Base-by-base conservation (phyloP, 2,113 vertebrate genomes). In the Burhinus oedicnemus region DNA sequence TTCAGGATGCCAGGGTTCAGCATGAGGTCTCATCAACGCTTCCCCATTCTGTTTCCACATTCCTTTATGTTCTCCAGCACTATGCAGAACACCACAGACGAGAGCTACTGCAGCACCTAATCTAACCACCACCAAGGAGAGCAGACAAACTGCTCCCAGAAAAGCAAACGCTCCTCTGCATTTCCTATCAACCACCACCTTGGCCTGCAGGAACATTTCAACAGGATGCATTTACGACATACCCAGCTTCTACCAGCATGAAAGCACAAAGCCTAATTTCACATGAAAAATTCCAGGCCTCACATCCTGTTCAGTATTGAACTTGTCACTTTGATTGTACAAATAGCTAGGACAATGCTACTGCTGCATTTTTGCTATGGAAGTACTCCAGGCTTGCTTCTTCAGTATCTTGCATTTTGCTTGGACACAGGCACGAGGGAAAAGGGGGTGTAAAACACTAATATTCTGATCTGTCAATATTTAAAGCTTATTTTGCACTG, bases 1-100 rank as follows among this genome's bases (percentile, higher is more conserved):
- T 94, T 94, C 87, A 91, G 82, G 66, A 86, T 85, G 74, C 51
- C 90, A 89, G 72, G 87, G 94, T 76, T 97, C 96, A 96, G 71
- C 76, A 84, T 5, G 62, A 87, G 81, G 83, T 80, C 91, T 93
- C 82, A 64, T 29, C 36, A 78, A 58, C 8, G 32, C 60, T 76
- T 94, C 65, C 68, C 87, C 21, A 2, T 62, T 87, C 55, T 44
- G 11, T 15, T 94, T 87, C 72, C 83, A 76, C 19, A 68, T 92
- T 90, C 82, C 75, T 92, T 61, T 72, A 26, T 11, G 25, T 69
- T 65, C 83, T 70, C 51, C 22, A 54, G 52, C 6, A 2, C 91
- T 80, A 5, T 22, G 65, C 87, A 82, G 86, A 87, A 69, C 38
- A 72, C 58, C 70, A 85, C 20, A 88, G 82, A 85, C 36, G 8